Evolutionary conservation across 2,797 vertebrate genomes (phyloP).

Genomic region (Alosa sapidissima): DNA sequence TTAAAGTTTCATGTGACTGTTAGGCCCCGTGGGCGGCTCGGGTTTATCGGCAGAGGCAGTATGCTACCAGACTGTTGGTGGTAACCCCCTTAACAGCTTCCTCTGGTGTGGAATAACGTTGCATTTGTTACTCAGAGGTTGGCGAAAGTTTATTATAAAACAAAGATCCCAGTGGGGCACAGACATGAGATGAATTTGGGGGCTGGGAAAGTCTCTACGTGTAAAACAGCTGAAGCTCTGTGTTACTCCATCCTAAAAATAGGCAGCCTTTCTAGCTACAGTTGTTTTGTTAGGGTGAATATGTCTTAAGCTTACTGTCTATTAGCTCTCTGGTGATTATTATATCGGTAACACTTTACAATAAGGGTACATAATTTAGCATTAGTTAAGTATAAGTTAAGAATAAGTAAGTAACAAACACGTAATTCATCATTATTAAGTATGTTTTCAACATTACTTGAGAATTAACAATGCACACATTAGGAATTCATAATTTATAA

Average conservation of each 20-base stretch:
- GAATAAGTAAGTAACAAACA: too few relatives aligned
- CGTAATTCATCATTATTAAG: too few relatives aligned
- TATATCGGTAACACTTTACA: not conserved
- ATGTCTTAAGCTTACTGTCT: not conserved
- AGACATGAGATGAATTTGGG: not conserved
- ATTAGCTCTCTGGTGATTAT: not conserved
- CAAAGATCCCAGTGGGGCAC: not conserved
- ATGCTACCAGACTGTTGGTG: constrained; percentile 2
- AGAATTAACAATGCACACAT: too few relatives aligned
- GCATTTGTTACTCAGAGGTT: not conserved
- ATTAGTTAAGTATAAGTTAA: too few relatives aligned
- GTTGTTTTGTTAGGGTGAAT: not conserved
- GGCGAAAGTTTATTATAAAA: constrained; percentile 1
- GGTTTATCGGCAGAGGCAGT: not conserved
- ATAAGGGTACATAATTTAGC: too few relatives aligned
- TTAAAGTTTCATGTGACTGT: not conserved
- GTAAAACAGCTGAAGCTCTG: constrained; percentile 6
- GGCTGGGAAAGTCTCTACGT: not conserved
- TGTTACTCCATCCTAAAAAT: constrained; percentile 10
- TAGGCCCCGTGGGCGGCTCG: not conserved
- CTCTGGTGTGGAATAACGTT: constrained; percentile 4
- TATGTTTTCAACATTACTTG: too few relatives aligned
- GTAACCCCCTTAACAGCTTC: constrained; percentile 17
- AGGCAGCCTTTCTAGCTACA: not conserved
- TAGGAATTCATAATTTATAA: too few relatives aligned